Evolutionary conservation across 2,113 vertebrate species (phyloP).

Genomic region (Isichthys henryi): DNA sequence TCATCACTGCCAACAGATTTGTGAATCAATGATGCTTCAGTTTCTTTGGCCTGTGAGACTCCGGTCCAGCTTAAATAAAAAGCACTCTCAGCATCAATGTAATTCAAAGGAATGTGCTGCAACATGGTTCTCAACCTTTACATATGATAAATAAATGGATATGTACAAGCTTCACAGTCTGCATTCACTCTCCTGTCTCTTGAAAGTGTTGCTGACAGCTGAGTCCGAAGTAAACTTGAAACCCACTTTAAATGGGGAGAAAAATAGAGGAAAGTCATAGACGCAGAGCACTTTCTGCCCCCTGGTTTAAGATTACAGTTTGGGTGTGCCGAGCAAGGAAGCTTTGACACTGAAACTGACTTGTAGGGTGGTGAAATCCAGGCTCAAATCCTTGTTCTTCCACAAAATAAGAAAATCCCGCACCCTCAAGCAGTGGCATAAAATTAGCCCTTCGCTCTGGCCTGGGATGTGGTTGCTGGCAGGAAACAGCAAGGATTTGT

Average conservation of each 20-base stretch:
- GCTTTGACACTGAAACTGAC: neutral
- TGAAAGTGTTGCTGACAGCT: neutral
- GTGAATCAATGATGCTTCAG: neutral
- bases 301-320: neutral
- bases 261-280: neutral
- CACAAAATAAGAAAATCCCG: slow-evolving; percentile 12
- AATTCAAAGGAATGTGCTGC: neutral
- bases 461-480: slow-evolving; percentile 33
- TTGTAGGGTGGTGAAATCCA: neutral
- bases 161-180: neutral
- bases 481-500: slow-evolving; percentile 37
- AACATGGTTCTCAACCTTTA: neutral
- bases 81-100: neutral
- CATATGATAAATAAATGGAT: neutral
- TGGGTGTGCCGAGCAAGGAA: neutral
- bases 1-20: neutral
- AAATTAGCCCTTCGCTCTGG: slow-evolving; percentile 23
- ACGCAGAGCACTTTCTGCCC: neutral
- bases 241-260: neutral
- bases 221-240: neutral
- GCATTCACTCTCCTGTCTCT: neutral
- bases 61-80: neutral
- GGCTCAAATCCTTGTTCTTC: neutral
- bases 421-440: slow-evolving; percentile 14
- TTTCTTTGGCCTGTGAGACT: neutral